These are phyloP conservation scores for Garra rufa DNA, from an alignment of 2,113 vertebrate species.

Conservation along the genomic window DNA sequence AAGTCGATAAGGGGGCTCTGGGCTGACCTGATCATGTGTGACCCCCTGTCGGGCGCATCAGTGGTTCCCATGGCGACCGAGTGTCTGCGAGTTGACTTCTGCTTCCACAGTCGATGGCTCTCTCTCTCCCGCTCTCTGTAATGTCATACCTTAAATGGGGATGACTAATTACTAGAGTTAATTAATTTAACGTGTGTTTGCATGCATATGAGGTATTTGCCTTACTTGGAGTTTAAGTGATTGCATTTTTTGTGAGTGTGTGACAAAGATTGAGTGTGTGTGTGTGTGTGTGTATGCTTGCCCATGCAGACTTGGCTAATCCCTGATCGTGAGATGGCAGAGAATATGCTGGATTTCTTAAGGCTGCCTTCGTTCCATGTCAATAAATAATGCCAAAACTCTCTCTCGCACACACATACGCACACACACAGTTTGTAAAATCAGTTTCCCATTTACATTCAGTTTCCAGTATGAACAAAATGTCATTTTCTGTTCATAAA, in stretches of 20 bases:
- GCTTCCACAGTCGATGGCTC: slow-evolving; percentile 37
- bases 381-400: slow-evolving; percentile 38
- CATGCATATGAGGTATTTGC: slow-evolving; percentile 41
- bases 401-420: background rate
- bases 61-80: slow-evolving; percentile 34
- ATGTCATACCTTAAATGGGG: slow-evolving; percentile 18
- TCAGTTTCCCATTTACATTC: background rate
- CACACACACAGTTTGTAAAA: background rate
- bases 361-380: slow-evolving; percentile 20
- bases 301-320: slow-evolving; percentile 27
- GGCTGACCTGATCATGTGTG: slow-evolving; percentile 45
- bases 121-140: slow-evolving; percentile 15
- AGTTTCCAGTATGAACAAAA: slow-evolving; percentile 31
- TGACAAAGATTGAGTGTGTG: background rate
- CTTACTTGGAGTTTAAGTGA: slow-evolving; percentile 14
- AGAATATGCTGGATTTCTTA: slow-evolving; percentile 22
- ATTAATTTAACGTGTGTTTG: slow-evolving; percentile 45
- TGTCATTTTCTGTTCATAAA: slow-evolving; percentile 29
- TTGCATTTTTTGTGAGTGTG: slow-evolving; percentile 20
- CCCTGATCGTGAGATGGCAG: slow-evolving; percentile 45
- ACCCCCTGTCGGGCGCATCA: slow-evolving; percentile 44
- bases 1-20: slow-evolving; percentile 41
- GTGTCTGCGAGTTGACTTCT: slow-evolving; percentile 7
- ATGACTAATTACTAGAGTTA: slow-evolving; percentile 40
- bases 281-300: slow-evolving; percentile 8